phyloP scores from a whole-genome alignment of 2,888 invertebrate genomes.

The Brachypterus glaber region DNA sequence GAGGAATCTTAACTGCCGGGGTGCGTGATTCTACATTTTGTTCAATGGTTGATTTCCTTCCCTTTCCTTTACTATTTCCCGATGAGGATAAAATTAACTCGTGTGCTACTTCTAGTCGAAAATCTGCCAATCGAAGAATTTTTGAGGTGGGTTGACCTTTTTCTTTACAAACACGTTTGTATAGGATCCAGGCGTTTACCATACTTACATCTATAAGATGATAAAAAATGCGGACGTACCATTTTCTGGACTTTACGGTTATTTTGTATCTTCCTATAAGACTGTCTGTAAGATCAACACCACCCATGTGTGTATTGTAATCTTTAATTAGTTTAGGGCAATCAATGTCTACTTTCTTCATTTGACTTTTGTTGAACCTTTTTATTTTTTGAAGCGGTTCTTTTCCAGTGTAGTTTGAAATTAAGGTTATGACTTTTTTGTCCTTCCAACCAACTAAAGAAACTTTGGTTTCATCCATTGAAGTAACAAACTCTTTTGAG shows the following conservation, averaged over 20 bases:
- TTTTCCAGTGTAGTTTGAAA: not conserved
- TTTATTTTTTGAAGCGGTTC: conserved; percentile 3
- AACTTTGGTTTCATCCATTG: conserved; percentile 18
- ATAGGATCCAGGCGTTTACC: conserved; percentile 19
- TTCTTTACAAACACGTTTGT: conserved; percentile 6
- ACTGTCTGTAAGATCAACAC: conserved; percentile 16
- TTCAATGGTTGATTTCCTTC: not conserved
- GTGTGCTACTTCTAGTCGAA: not conserved
- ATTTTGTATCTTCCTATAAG: conserved; percentile 16
- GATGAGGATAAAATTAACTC: not conserved
- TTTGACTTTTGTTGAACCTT: conserved; percentile 7
- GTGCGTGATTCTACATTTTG: not conserved
- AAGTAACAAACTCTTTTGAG: conserved; percentile 22
- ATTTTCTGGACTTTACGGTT: conserved; percentile 12
- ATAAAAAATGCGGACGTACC: conserved; percentile 23
- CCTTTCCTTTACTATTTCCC: not conserved
- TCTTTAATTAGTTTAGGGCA: conserved; percentile 8
- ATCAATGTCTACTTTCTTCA: conserved; percentile 7
- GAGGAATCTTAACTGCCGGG: conserved; percentile 1
- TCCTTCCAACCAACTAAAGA: conserved; percentile 8
- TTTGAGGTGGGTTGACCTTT: not conserved
- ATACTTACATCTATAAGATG: conserved; percentile 17
- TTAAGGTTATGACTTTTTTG: conserved; percentile 4
- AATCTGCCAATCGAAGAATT: not conserved
- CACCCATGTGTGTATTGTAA: conserved; percentile 17